phyloP scores from a whole-genome alignment of 2,888 invertebrate genomes.

The Drosophila bunnanda region DNA sequence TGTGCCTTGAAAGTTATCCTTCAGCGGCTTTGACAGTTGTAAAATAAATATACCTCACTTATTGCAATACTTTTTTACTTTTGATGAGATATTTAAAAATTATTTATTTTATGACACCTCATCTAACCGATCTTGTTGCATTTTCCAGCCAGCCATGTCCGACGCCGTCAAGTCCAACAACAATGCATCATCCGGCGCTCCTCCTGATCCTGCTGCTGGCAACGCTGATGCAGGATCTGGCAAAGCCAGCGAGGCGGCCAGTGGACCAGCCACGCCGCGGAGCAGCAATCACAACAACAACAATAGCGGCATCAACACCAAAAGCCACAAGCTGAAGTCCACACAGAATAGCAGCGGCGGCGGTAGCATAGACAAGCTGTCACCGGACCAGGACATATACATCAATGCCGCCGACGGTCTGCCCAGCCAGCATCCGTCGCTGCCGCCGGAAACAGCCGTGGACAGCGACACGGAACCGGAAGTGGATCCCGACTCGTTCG shows the following conservation, averaged over 20 bases:
- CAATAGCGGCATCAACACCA: slow-evolving; percentile 57
- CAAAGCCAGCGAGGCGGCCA: slow-evolving; percentile 21
- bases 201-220: slow-evolving; percentile 17
- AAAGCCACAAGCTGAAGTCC: slow-evolving; percentile 71
- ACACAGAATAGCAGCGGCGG: slow-evolving; percentile 75
- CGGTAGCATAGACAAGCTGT: slow-evolving; percentile 82
- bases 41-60: background rate
- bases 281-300: slow-evolving; percentile 73
- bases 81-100: background rate
- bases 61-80: no score
- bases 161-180: slow-evolving; percentile 70
- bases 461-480: slow-evolving; percentile 89
- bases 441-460: slow-evolving; percentile 88
- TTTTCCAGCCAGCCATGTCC: slow-evolving; percentile 55
- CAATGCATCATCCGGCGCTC: slow-evolving; percentile 51
- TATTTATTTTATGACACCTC: background rate
- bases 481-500: slow-evolving; percentile 90
- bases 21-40: background rate
- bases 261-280: slow-evolving; percentile 44
- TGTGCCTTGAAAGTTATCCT: no score
- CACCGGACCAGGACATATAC: slow-evolving; percentile 90
- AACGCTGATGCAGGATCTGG: slow-evolving; percentile 12
- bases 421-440: slow-evolving; percentile 93
- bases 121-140: background rate
- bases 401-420: slow-evolving; percentile 94